Conservation (phyloP, 2,797 vertebrate species). For the Oryzias sinensis region DNA sequence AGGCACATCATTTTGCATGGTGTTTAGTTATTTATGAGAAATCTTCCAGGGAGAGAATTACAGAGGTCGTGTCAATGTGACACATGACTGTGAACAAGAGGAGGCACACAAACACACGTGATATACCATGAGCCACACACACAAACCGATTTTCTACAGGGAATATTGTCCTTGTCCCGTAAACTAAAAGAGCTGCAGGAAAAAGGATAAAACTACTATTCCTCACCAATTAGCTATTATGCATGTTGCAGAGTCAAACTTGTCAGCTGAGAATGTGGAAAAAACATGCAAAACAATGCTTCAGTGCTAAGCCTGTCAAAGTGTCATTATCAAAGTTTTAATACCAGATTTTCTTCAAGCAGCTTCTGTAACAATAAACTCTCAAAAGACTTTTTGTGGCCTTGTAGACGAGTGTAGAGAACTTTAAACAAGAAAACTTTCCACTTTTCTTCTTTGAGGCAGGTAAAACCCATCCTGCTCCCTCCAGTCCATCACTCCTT, state of each 20-base stretch:
- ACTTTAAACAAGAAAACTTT: slow-evolving; percentile 7
- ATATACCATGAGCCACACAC: background rate
- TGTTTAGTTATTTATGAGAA: slow-evolving; percentile 73
- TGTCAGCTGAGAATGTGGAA: slow-evolving; percentile 24
- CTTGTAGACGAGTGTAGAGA: background rate
- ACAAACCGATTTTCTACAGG: slow-evolving; percentile 14
- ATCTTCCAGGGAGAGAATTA: slow-evolving; percentile 60
- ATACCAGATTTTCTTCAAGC: too few relatives aligned
- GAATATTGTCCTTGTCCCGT: slow-evolving; percentile 11
- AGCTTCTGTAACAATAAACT: slow-evolving; percentile 5
- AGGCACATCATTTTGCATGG: slow-evolving; percentile 62
- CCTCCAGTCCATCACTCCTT: background rate
- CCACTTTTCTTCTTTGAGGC: background rate
- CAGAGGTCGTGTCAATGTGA: slow-evolving; percentile 68
- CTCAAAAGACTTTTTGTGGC: background rate
- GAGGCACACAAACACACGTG: slow-evolving; percentile 7
- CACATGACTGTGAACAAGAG: slow-evolving; percentile 36
- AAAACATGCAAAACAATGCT: background rate
- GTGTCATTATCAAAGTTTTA: too few relatives aligned
- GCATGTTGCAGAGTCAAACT: slow-evolving; percentile 31
- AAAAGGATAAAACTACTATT: slow-evolving; percentile 1
- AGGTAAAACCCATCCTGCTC: slow-evolving; percentile 13
- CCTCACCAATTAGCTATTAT: slow-evolving; percentile 2
- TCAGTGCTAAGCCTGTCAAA: background rate
- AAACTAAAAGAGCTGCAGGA: slow-evolving; percentile 14